Conservation (phyloP, 92 coral and sea anemone genomes). For the Desmophyllum pertusum region DNA sequence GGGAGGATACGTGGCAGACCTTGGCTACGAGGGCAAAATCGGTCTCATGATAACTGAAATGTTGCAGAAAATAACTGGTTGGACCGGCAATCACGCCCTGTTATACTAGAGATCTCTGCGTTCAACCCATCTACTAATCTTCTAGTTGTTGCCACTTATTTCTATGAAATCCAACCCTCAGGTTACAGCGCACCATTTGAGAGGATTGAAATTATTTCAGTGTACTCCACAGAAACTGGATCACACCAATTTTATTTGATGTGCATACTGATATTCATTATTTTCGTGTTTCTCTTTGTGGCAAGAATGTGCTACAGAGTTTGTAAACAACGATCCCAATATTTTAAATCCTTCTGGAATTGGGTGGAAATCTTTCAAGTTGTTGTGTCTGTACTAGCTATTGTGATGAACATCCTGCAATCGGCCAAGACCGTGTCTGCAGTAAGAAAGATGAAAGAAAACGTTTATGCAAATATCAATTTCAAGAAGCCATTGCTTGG, state of each 20-base stretch:
- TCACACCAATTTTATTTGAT: conserved; percentile 63
- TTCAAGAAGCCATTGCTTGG: conserved; percentile 56
- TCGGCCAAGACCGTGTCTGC: conserved; percentile 53
- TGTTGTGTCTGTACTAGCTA: conserved; percentile 45
- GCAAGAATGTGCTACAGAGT: conserved; percentile 46
- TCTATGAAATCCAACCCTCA: conserved; percentile 62
- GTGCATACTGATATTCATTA: conserved; percentile 56
- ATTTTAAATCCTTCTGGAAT: conserved; percentile 67
- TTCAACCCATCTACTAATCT: conserved; percentile 69
- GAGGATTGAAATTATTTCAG: conserved; percentile 50
- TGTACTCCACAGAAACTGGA: conserved; percentile 51
- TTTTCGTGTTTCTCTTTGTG: conserved; percentile 50
- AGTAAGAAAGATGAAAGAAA: conserved; percentile 46
- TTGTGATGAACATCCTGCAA: conserved; percentile 52
- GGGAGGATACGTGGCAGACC: conserved; percentile 73
- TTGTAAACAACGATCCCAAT: conserved; percentile 36
- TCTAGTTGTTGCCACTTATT: conserved; percentile 52
- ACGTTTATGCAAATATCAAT: conserved; percentile 58
- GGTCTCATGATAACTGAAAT: conserved; percentile 27
- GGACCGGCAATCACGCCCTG: conserved; percentile 63
- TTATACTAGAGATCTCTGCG: conserved; percentile 61
- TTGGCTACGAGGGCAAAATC: conserved; percentile 60
- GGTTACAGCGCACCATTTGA: conserved; percentile 45
- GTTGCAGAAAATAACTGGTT: conserved; percentile 58
- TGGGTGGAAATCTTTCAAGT: conserved; percentile 75